A percentile compares a stretch with the other conserved stretches of the same genome.
These are phyloP conservation scores for Cepaea hortensis DNA, from an alignment of 2,888 invertebrate species.

Conservation along the genomic window DNA sequence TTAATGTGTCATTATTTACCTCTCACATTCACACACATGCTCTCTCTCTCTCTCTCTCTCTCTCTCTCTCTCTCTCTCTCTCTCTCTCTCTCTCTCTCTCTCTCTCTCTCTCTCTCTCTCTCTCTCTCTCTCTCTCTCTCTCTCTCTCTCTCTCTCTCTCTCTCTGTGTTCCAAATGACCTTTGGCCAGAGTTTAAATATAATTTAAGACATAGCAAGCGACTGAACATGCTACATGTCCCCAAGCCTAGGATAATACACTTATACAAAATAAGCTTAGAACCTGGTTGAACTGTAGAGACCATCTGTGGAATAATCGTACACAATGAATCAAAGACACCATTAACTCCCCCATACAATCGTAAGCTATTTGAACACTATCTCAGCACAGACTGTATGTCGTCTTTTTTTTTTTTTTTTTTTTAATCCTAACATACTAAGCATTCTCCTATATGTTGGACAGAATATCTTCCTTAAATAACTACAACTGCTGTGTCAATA, in stretches of 20 bases:
- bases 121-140: background rate
- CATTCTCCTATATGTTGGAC: too few relatives aligned
- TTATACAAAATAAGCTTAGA: background rate
- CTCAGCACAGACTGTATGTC: background rate
- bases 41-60: conserved; percentile 1
- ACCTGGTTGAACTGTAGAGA: background rate
- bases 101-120: background rate
- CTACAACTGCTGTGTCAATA: too few relatives aligned
- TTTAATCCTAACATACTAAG: too few relatives aligned
- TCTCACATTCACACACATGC: background rate
- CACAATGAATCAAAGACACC: background rate
- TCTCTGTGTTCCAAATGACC: background rate
- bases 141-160: background rate
- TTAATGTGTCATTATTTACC: background rate
- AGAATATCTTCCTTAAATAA: too few relatives aligned
- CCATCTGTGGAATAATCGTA: background rate
- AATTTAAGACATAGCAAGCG: too few relatives aligned
- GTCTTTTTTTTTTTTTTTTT: background rate
- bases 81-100: too few relatives aligned
- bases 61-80: background rate
- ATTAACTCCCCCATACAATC: background rate
- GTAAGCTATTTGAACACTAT: background rate
- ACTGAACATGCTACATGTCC: too few relatives aligned
- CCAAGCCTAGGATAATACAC: background rate
- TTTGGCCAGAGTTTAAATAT: background rate